These are phyloP conservation scores for Jacana jacana DNA, from an alignment of 2,113 vertebrate species.

Conservation along the genomic window DNA sequence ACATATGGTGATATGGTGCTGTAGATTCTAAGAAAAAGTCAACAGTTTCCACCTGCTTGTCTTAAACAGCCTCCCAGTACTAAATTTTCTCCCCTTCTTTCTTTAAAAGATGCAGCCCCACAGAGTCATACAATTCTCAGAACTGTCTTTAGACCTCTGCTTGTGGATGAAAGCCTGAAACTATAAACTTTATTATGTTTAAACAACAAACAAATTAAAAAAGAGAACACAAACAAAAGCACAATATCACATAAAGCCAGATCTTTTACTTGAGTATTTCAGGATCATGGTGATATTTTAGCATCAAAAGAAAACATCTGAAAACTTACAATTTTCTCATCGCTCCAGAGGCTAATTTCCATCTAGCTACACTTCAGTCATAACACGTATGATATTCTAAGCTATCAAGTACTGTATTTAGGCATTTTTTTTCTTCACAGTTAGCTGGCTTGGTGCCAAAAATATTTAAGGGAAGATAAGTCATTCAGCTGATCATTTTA, in stretches of 20 bases:
- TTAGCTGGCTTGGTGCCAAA: not conserved
- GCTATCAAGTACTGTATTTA: not conserved
- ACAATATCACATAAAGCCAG: not conserved
- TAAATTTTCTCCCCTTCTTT: not conserved
- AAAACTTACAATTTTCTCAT: not conserved
- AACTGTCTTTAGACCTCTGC: not conserved
- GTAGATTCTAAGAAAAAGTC: not conserved
- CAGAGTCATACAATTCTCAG: not conserved
- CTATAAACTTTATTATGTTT: not conserved
- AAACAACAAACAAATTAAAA: not conserved
- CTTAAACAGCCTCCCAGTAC: not conserved
- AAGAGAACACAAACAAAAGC: not conserved
- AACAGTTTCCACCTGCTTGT: not conserved
- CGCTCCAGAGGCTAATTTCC: not conserved
- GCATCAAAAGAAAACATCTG: not conserved
- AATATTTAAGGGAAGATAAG: not conserved
- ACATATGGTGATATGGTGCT: not conserved
- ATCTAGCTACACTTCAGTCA: not conserved
- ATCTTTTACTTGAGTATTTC: not conserved
- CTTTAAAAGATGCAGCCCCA: fast-evolving
- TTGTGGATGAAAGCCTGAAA: not conserved
- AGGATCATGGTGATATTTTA: not conserved
- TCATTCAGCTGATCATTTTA: not conserved
- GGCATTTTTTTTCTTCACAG: not conserved
- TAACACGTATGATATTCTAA: not conserved